Base-by-base conservation (phyloP, 2,797 vertebrate species). In the Tinamus major region DNA sequence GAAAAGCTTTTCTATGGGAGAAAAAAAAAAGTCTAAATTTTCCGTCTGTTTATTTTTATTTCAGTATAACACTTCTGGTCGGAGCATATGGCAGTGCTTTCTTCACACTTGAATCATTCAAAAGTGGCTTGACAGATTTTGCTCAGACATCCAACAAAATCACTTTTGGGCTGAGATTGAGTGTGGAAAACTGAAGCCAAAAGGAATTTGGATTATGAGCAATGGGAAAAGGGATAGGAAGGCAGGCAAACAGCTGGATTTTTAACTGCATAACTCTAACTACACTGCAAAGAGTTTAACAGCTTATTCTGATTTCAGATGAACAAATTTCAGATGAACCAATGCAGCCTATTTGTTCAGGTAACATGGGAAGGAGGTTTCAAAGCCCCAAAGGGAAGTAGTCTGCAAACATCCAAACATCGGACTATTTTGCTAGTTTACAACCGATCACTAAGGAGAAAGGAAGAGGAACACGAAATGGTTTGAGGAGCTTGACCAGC, bases 131-230 rank as follows among this genome's bases (percentile, higher is more conserved):
- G 67, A 93, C 33, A 84, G 79, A 49, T 94, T 93, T 93, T 84
- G 59, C 41, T 92, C 79, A 84, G 53, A 92, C 27, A 0, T 83
- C 89, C 77, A 89, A 46, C 3, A 0, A 53, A 76, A 84, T 77
- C 67, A 90, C 44, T 92, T 92, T 44, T 77, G 51, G 77, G 70
- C 68, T 88, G 85, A 90, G 77, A 76, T 51, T 3, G 8, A 88
- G 70, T 61, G 78, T 82, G 89, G 85, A 94, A 95, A 94, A 84
- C 79, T 77, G 82, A 92, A 86, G 77, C 89, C 89, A 89, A 95
- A 89, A 94, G 74, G 95, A 95, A 92, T 96, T 58, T 91, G 92
- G 95, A 77, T 94, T 93, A 93, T 82, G 87, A 95, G 77, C 63
- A 77, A 78, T 12, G 42, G 65, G 70, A 91, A 94, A 94, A 92